Percentiles rank a stretch among this genome's conserved stretches.
Evolutionary conservation across 2,797 vertebrate genomes (phyloP).

Genomic region (Muscicapa comitata): DNA sequence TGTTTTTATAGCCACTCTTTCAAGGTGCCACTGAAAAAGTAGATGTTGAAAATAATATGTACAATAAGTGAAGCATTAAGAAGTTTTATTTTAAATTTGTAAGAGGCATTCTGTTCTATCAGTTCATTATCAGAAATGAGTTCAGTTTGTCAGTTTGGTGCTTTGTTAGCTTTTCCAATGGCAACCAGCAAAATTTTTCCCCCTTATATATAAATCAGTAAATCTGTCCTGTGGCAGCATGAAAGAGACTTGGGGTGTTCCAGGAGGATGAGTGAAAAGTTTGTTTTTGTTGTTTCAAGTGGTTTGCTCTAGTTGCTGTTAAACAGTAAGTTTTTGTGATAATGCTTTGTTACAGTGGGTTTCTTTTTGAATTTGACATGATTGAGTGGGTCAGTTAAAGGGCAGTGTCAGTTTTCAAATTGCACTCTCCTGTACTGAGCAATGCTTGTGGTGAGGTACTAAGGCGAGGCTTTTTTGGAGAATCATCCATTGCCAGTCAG

Average conservation of each 20-base stretch:
- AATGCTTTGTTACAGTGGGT: accelerated
- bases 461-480: background rate
- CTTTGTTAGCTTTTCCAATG: background rate
- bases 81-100: background rate
- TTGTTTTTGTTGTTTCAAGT: background rate
- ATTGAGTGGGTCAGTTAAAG: background rate
- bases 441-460: background rate
- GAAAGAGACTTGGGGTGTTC: background rate
- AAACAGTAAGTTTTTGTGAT: background rate
- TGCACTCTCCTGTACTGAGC: background rate
- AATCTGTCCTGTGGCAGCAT: background rate
- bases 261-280: background rate
- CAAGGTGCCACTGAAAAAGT: background rate
- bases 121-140: background rate
- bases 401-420: background rate
- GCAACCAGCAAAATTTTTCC: too few species aligned
- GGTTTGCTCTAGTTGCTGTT: background rate
- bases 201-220: background rate
- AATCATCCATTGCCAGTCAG: background rate
- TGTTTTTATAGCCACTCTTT: background rate
- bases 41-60: background rate
- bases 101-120: background rate
- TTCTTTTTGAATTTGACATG: background rate
- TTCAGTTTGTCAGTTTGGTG: background rate
- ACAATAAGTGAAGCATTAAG: background rate